Conservation (phyloP, 2,797 vertebrate species). For the Acipenser oxyrinchus region DNA sequence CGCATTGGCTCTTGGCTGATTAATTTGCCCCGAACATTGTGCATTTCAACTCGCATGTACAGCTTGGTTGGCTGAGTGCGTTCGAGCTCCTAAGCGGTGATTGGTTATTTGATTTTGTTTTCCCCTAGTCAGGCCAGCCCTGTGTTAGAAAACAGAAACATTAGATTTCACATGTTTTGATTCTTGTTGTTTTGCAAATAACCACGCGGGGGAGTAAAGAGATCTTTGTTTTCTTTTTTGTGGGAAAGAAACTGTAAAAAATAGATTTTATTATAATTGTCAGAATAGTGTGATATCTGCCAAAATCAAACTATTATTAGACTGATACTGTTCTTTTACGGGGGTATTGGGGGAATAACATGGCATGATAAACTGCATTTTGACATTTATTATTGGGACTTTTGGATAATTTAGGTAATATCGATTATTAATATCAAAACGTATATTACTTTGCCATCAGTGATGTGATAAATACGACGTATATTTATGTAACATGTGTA, state of each 20-base stretch:
- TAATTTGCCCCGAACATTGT: constrained; percentile 19
- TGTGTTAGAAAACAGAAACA: constrained; percentile 45
- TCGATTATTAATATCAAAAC: too few species aligned
- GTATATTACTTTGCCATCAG: too few species aligned
- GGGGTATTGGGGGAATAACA: too few species aligned
- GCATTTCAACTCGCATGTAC: constrained; percentile 31
- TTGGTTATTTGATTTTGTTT: constrained; percentile 31
- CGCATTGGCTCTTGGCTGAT: constrained; percentile 75
- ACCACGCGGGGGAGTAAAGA: constrained; percentile 77
- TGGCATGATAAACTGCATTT: too few species aligned
- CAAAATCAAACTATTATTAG: background rate
- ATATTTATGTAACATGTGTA: too few species aligned
- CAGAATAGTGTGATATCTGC: background rate
- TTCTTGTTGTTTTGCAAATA: constrained; percentile 68
- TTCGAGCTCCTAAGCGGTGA: constrained; percentile 33
- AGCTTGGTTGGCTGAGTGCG: constrained; percentile 35
- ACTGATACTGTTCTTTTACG: too few species aligned
- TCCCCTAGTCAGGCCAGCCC: constrained; percentile 26
- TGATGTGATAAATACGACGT: too few species aligned
- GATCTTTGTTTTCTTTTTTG: constrained; percentile 44
- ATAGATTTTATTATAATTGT: background rate
- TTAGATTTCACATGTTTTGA: constrained; percentile 43
- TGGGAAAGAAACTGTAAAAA: constrained; percentile 23
- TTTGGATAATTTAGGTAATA: too few species aligned
- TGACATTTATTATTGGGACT: too few species aligned